These are phyloP conservation scores for Thomomys bottae DNA, from an alignment of 2,113 vertebrate species.

Conservation along the genomic window DNA sequence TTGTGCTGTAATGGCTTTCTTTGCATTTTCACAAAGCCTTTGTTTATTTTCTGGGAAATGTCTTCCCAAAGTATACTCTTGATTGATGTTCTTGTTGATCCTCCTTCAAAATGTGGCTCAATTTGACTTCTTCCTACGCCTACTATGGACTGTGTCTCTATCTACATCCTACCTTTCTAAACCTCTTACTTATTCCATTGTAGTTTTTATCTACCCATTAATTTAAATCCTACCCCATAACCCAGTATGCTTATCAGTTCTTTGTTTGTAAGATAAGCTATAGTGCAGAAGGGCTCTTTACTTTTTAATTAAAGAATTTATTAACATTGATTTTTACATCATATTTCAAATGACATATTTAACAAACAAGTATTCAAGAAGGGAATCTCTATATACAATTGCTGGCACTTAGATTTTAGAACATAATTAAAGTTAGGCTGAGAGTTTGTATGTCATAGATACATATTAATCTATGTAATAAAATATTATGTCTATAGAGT, in stretches of 20 bases:
- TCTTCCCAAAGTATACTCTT: neutral
- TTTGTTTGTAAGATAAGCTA: neutral
- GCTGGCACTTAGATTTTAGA: no score
- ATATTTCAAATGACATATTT: no score
- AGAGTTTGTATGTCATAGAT: no score
- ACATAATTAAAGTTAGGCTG: no score
- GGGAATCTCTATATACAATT: no score
- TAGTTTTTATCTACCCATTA: neutral
- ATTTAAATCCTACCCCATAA: neutral
- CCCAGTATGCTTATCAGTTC: neutral
- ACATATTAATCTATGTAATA: no score
- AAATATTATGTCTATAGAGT: no score
- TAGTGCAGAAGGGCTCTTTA: neutral
- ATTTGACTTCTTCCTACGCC: neutral
- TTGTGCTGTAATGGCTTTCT: neutral
- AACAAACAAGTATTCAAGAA: no score
- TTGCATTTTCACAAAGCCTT: neutral
- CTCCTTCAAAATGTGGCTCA: neutral
- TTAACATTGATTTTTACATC: no score
- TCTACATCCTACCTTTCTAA: neutral
- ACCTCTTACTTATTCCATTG: neutral
- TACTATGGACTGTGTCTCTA: neutral
- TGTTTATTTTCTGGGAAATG: neutral
- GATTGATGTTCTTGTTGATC: neutral
- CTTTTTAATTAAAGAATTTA: no score